phyloP scores from a whole-genome alignment of 2,113 vertebrate genomes.

The Tychaedon coryphoeus region DNA sequence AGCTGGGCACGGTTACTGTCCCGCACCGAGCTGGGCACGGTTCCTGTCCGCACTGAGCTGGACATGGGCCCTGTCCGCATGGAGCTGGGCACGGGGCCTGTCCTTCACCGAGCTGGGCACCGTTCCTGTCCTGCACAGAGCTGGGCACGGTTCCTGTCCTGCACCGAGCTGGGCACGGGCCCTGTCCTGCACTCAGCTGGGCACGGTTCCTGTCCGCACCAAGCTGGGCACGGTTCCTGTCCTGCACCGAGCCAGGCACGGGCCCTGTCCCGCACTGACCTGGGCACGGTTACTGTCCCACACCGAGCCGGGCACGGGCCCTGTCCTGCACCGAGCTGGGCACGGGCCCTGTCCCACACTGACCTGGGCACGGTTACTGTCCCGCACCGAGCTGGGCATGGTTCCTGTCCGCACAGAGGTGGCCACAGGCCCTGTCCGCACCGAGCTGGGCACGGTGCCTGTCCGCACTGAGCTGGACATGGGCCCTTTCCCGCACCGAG shows the following conservation, averaged over 20 bases:
- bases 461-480: neutral
- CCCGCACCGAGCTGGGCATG: neutral
- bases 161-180: too few species aligned
- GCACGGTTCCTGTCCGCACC: neutral
- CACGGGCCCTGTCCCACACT: accelerated
- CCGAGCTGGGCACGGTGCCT: too few species aligned
- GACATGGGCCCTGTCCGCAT: neutral
- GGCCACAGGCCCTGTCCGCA: accelerated
- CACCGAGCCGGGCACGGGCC: too few species aligned
- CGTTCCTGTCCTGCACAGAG: neutral
- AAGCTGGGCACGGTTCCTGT: neutral
- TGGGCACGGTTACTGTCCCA: too few species aligned
- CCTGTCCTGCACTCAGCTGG: neutral
- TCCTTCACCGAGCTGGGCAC: neutral
- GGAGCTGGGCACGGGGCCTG: neutral
- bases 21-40: accelerated
- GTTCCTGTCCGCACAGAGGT: neutral
- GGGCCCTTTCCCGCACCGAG: too few species aligned
- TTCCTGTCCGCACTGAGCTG: accelerated
- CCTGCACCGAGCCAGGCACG: neutral
- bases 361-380: too few species aligned
- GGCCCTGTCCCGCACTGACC: accelerated
- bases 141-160: neutral
- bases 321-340: neutral
- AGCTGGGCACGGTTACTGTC: neutral